Evolutionary conservation across 2,888 invertebrate species (phyloP).

Genomic region (Torymus auratus): DNA sequence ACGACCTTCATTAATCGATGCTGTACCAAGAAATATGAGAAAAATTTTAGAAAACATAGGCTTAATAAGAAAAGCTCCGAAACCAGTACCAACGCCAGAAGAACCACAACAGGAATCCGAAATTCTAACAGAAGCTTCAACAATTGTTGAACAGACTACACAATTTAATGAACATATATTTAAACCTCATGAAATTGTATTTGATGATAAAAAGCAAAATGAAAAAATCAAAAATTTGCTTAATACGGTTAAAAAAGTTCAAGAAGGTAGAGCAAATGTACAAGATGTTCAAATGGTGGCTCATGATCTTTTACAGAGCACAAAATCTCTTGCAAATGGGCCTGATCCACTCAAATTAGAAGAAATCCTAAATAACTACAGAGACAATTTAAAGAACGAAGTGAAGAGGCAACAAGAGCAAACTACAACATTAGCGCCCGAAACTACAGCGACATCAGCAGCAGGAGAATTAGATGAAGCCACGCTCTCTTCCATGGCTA

Average conservation of each 20-base stretch:
- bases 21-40: slow-evolving; percentile 73
- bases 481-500: slow-evolving; percentile 56
- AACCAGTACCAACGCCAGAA: neutral
- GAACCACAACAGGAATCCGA: neutral
- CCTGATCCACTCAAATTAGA: slow-evolving; percentile 72
- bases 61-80: slow-evolving; percentile 64
- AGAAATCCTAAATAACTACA: slow-evolving; percentile 70
- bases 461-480: slow-evolving; percentile 40
- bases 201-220: slow-evolving; percentile 77
- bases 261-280: slow-evolving; percentile 70
- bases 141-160: slow-evolving; percentile 6
- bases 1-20: slow-evolving; percentile 68
- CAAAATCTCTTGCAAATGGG: slow-evolving; percentile 69
- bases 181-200: slow-evolving; percentile 71
- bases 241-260: slow-evolving; percentile 71
- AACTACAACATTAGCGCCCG: slow-evolving; percentile 31
- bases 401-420: slow-evolving; percentile 72
- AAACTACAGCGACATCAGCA: slow-evolving; percentile 10
- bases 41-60: slow-evolving; percentile 75
- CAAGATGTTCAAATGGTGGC: slow-evolving; percentile 69
- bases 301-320: slow-evolving; percentile 66
- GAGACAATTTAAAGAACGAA: slow-evolving; percentile 73
- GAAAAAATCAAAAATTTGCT: slow-evolving; percentile 74
- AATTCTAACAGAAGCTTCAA: slow-evolving; percentile 8
- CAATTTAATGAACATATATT: slow-evolving; percentile 72